Evolutionary conservation across 2,888 invertebrate species (phyloP), one percentile per base, ranked within the genome.

Genomic region (Eutolmus rufibarbis): DNA sequence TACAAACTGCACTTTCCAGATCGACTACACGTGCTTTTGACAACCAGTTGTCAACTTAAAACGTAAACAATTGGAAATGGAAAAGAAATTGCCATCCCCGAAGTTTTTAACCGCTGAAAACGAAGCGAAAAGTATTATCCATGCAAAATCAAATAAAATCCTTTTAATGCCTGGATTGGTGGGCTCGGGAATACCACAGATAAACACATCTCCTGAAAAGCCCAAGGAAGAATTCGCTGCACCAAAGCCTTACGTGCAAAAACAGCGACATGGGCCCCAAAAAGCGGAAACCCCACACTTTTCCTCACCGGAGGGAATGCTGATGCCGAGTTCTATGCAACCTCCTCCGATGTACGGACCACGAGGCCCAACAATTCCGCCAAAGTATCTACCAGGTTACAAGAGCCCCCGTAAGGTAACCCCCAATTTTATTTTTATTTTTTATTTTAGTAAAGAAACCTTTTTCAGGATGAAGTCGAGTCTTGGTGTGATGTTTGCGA

Each of bases 401-500:
- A 40, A 81, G n/a, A 51, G 0, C 77, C 66, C 37, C 3, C 16
- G 0, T 9, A 76, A 76, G 8, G 76, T 78, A 78, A 7, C 1
- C n/a, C 1, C 37, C 16, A 2, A 7, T 78, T 78, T 23, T 40
- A 12, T 66, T 4, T 66, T 66, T 66, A 66, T 66, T 1, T 66
- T 1, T 12, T n/a, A n/a, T 28, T 28, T 19, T 66, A 66, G 12
- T 40, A 78, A 43, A 43, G 5, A 14, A 16, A 66, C 1, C 23
- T 23, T 23, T 40, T 23, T 5, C 12, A 84, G 84, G n/a, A 8
- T 16, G 74, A 87, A 0, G 88, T 89, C 1, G 89, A 93, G 74
- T 93, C 93, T 90, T 95, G 94, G 92, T 97, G 97, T 92, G 96
- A 97, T 91, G 94, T 95, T n/a, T 98, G 98, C 92, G 97, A 97